Evolutionary conservation across 2,888 invertebrate species (phyloP).

Genomic region (Agrochola macilenta): DNA sequence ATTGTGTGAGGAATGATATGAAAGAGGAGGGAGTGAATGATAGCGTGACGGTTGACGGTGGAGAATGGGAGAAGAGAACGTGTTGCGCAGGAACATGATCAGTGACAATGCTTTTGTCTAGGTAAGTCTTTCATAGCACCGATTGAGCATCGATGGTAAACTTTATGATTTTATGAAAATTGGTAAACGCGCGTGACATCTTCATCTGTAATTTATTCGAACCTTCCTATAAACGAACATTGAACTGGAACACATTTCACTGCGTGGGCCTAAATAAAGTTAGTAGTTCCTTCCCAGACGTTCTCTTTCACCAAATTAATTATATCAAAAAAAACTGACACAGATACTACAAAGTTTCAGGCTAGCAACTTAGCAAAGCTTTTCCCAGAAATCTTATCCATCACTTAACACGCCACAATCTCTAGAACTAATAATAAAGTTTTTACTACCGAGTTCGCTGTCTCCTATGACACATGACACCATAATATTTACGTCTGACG

Average conservation of each 20-base stretch:
- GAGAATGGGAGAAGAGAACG: no score
- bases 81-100: no score
- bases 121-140: not conserved
- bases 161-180: not conserved
- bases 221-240: no score
- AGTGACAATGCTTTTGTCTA: not conserved
- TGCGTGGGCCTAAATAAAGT: not conserved
- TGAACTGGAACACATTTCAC: no score
- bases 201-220: not conserved
- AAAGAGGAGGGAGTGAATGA: no score
- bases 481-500: conserved; percentile 50
- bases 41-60: no score
- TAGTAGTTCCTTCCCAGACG: not conserved
- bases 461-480: conserved; percentile 13
- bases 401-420: not conserved
- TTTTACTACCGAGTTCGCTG: conserved; percentile 29
- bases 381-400: not conserved
- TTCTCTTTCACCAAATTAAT: not conserved
- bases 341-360: not conserved
- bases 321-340: not conserved
- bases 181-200: not conserved
- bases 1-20: no score
- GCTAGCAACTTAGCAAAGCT: not conserved
- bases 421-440: not conserved
- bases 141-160: not conserved